Percentiles rank a stretch among this genome's conserved stretches.
Evolutionary conservation across 2,888 invertebrate genomes (phyloP).

Genomic region (Salticus scenicus): DNA sequence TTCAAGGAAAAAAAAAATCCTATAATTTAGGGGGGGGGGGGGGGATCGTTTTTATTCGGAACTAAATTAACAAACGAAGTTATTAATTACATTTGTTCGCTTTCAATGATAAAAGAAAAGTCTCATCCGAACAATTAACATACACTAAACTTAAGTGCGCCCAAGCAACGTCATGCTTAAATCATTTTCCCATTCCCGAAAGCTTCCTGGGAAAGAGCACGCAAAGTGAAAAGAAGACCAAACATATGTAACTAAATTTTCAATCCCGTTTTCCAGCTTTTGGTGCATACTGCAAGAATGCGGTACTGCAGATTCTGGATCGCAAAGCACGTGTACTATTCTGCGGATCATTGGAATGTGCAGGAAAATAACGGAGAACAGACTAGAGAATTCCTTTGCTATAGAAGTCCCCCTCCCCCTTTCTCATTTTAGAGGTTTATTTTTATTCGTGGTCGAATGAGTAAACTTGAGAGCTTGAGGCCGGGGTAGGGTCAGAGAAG

Average conservation of each 20-base stretch:
- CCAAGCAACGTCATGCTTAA: neutral
- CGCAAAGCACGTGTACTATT: conserved; percentile 37
- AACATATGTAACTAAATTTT: conserved; percentile 34
- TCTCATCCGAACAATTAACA: neutral
- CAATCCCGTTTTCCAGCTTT: conserved; percentile 48
- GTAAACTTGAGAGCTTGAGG: conserved; percentile 4
- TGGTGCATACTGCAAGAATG: conserved; percentile 38
- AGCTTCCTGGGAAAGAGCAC: neutral
- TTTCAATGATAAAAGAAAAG: neutral
- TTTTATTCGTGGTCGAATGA: conserved; percentile 49
- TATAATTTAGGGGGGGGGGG: too few relatives aligned
- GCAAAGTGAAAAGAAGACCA: conserved; percentile 37
- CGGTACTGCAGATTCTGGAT: conserved; percentile 25
- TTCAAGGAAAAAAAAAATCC: too few relatives aligned
- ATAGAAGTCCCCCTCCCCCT: conserved; percentile 57
- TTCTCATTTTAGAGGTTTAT: conserved; percentile 49
- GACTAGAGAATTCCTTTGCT: conserved; percentile 42
- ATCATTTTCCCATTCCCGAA: neutral
- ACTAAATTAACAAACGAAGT: too few relatives aligned
- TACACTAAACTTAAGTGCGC: neutral
- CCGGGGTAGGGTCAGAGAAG: neutral
- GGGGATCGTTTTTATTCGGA: too few relatives aligned
- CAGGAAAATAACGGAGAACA: conserved; percentile 38
- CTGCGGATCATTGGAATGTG: conserved; percentile 41
- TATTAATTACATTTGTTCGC: neutral